Percentiles rank a stretch among this genome's conserved stretches.
Conservation (phyloP, 2,888 invertebrate genomes). For the Yponomeuta plumbellus region DNA sequence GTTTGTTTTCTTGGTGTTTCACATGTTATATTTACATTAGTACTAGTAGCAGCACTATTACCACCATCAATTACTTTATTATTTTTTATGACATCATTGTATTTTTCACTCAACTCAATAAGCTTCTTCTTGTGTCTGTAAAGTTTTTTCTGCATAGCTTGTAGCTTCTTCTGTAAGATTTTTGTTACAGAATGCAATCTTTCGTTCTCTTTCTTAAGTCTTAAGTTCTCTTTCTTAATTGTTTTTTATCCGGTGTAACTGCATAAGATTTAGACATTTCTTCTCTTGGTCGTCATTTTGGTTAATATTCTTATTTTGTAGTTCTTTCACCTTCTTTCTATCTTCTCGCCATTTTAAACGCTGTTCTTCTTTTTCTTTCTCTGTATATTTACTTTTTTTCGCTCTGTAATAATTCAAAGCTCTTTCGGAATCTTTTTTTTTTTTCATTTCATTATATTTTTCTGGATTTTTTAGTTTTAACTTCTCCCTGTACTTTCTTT, state of each 20-base stretch:
- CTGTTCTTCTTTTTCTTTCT: constrained; percentile 18
- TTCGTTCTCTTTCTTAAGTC: constrained; percentile 18
- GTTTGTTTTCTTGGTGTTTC: constrained; percentile 14
- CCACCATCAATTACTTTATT: constrained; percentile 11
- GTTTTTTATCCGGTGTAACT: constrained; percentile 11
- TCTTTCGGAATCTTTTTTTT: constrained; percentile 20
- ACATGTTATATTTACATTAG: constrained; percentile 10
- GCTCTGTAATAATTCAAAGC: constrained; percentile 21
- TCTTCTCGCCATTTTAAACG: constrained; percentile 15
- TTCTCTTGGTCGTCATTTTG: constrained; percentile 15
- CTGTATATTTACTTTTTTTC: constrained; percentile 21
- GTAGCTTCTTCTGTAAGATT: constrained; percentile 19
- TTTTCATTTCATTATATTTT: constrained; percentile 21
- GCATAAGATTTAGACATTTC: neutral
- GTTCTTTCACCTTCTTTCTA: constrained; percentile 20
- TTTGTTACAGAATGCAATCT: constrained; percentile 13
- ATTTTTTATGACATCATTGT: constrained; percentile 14
- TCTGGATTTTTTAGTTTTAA: constrained; percentile 21
- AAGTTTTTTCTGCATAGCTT: constrained; percentile 21
- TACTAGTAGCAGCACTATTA: constrained; percentile 12
- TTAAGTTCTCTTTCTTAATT: too few species aligned
- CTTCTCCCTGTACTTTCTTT: constrained; percentile 21
- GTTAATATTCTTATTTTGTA: constrained; percentile 14
- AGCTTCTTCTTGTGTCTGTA: constrained; percentile 21
- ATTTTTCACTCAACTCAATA: constrained; percentile 13